phyloP scores from a whole-genome alignment of 1,140 invertebrate species.

The Hyles vespertilio region DNA sequence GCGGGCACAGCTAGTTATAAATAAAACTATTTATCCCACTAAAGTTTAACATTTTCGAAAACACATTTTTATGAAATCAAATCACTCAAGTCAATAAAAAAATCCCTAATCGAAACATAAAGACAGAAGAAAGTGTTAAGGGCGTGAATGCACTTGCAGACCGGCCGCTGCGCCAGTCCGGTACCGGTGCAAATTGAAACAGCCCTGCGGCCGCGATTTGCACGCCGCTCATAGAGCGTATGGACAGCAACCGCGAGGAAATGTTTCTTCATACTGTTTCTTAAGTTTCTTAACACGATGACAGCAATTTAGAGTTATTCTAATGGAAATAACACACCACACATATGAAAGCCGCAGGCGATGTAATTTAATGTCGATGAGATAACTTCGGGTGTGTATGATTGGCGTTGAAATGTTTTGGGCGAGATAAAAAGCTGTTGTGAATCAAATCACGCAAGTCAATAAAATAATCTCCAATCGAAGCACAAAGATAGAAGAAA shows the following conservation, averaged over 20 bases:
- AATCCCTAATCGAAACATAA: background rate
- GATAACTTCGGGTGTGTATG: background rate
- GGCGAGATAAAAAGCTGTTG: background rate
- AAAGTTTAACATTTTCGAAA: too few species aligned
- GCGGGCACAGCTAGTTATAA: too few species aligned
- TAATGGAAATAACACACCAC: too few species aligned
- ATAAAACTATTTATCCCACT: too few species aligned
- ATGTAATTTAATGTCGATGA: background rate
- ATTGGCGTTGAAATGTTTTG: background rate
- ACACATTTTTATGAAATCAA: background rate
- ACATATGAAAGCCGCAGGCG: background rate
- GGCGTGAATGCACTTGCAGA: slow-evolving; percentile 23
- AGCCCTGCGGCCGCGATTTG: slow-evolving; percentile 45
- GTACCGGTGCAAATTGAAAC: slow-evolving; percentile 54
- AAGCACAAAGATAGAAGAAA: background rate
- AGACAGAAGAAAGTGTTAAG: slow-evolving; percentile 1
- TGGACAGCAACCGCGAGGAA: slow-evolving; percentile 26
- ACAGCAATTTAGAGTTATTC: too few species aligned
- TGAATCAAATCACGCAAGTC: background rate
- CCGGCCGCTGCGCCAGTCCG: background rate
- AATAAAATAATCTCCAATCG: background rate
- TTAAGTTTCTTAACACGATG: too few species aligned
- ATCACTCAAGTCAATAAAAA: background rate
- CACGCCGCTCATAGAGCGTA: slow-evolving; percentile 55
- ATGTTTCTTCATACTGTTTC: background rate